Conservation (phyloP, 2,888 invertebrate genomes). For the Amblyjoppa fuscipennis region DNA sequence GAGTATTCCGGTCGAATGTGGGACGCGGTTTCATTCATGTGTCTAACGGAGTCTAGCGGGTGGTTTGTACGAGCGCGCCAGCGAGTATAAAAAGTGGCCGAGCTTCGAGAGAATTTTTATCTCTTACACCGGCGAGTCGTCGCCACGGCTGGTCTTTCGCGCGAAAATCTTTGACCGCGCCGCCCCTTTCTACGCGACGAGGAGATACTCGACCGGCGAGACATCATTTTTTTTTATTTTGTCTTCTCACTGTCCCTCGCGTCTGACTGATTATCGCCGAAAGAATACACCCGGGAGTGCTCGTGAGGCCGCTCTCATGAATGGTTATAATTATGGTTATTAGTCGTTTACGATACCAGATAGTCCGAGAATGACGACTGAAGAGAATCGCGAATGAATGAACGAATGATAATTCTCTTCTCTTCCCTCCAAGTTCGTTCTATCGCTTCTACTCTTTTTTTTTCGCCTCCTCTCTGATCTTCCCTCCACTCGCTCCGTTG, state of each 20-base stretch:
- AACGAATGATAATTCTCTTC: conserved; percentile 36
- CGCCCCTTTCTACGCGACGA: background rate
- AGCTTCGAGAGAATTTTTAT: conserved; percentile 22
- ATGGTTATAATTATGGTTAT: conserved; percentile 61
- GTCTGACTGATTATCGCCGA: conserved; percentile 56
- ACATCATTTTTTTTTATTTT: background rate
- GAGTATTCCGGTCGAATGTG: background rate
- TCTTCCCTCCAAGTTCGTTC: conserved; percentile 26
- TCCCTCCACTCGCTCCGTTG: conserved; percentile 37
- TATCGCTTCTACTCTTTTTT: conserved; percentile 16
- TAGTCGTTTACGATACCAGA: conserved; percentile 48
- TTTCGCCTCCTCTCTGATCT: conserved; percentile 41
- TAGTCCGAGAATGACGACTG: conserved; percentile 12
- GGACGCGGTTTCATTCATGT: conserved; percentile 32
- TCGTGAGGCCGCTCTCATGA: conserved; percentile 24
- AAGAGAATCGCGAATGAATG: conserved; percentile 53
- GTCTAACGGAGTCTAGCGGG: conserved; percentile 20
- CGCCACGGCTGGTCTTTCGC: conserved; percentile 1
- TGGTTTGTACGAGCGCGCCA: background rate
- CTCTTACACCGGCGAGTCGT: background rate
- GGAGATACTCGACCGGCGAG: conserved; percentile 4
- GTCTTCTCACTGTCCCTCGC: background rate
- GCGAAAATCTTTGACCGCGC: background rate
- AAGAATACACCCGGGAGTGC: conserved; percentile 34
- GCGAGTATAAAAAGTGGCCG: background rate